Evolutionary conservation across 2,797 vertebrate species (phyloP).

Genomic region (Emydoidea blandingii): DNA sequence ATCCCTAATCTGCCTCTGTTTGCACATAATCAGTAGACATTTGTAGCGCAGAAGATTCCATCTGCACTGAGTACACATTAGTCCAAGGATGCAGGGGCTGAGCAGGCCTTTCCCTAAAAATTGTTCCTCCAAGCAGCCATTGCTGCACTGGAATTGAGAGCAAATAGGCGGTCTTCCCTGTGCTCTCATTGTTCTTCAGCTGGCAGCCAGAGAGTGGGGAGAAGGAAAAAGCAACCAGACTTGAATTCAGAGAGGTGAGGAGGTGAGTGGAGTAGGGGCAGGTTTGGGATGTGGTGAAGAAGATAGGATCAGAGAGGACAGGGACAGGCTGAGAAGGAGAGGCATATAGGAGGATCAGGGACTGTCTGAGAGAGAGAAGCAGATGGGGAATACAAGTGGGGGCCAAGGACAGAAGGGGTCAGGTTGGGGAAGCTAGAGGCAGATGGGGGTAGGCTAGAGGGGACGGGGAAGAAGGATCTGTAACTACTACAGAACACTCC

Average conservation of each 20-base stretch:
- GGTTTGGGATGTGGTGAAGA: neutral
- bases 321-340: neutral
- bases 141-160: neutral
- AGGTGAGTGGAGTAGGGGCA: neutral
- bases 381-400: neutral
- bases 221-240: constrained; percentile 21
- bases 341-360: neutral
- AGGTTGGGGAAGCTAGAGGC: neutral
- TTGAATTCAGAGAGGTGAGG: neutral
- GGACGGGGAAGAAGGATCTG: neutral
- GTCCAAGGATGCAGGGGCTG: neutral
- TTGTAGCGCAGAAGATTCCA: constrained; percentile 21
- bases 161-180: neutral
- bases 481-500: neutral
- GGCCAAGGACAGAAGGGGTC: neutral
- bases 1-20: no score
- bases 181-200: constrained; percentile 15
- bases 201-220: neutral
- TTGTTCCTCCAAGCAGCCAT: constrained; percentile 21
- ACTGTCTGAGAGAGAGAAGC: neutral
- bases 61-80: neutral
- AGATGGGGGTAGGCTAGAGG: neutral
- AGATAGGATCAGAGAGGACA: neutral
- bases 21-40: neutral
- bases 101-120: neutral